Evolutionary conservation across 1,140 invertebrate species (phyloP).

Genomic region (Atta colombica): DNA sequence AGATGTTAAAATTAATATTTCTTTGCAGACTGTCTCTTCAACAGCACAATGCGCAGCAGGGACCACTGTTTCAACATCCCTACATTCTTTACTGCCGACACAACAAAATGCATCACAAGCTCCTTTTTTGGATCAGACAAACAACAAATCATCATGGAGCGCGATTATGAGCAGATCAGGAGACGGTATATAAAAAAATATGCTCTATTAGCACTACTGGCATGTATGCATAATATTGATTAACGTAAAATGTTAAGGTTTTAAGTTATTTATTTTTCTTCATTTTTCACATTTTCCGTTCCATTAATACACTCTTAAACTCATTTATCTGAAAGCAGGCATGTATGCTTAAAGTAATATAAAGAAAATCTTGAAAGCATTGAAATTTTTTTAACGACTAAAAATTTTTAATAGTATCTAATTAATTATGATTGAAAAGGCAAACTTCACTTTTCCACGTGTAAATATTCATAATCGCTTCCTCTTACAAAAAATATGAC

Average conservation of each 20-base stretch:
- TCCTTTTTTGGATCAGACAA: slow-evolving; percentile 82
- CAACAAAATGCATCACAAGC: slow-evolving; percentile 82
- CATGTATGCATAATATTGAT: slow-evolving; percentile 44
- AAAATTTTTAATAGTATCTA: not conserved
- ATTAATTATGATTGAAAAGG: not conserved
- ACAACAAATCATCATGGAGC: slow-evolving; percentile 88
- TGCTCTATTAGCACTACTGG: slow-evolving; percentile 20
- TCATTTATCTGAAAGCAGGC: not conserved
- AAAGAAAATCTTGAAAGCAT: not conserved
- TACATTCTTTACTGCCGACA: slow-evolving; percentile 83
- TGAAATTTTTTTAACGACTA: not conserved
- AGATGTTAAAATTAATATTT: slow-evolving; percentile 22
- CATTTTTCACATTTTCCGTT: slow-evolving; percentile 32
- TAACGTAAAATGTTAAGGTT: slow-evolving; percentile 15
- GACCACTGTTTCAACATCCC: slow-evolving; percentile 81
- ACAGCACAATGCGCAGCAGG: slow-evolving; percentile 83
- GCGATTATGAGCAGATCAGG: slow-evolving; percentile 87
- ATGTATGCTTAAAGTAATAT: slow-evolving; percentile 31
- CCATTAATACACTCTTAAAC: slow-evolving; percentile 22
- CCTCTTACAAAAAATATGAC: not conserved
- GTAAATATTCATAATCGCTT: not conserved
- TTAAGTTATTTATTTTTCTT: slow-evolving; percentile 31
- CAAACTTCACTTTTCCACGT: not conserved
- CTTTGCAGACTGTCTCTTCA: slow-evolving; percentile 82
- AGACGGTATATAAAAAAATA: slow-evolving; percentile 76